Evolutionary conservation across 1,140 invertebrate genomes (phyloP), one percentile per base, ranked within the genome.

Genomic region (Acarapis woodi): DNA sequence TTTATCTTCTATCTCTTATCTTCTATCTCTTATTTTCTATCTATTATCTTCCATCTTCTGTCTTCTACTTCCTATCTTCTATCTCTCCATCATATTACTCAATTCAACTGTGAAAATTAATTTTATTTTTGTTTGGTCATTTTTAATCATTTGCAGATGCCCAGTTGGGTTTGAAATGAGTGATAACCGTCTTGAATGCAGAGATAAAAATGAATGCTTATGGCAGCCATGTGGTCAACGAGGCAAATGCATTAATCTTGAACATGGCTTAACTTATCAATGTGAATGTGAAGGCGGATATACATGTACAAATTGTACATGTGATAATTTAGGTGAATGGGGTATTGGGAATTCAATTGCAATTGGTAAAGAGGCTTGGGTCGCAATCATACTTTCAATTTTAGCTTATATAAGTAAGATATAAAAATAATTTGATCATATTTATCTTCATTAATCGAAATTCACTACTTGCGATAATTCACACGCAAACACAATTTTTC

Each of bases 171-270:
- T 73, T 48, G 64, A 79, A 49, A 70, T 77, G 52, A 76, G 78
- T 16, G 64, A 69, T 31, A 77, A 85, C 59, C 70, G 70, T 42
- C 79, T 83, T 58, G 70, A 73, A 47, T 88, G 82, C 54, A 71
- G 71, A 58, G 80, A 88, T 59, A 76, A 79, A 54, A 78, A 88
- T 57, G 80, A 88, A 52, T 88, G 80, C 53, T 65, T 79, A 48
- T 77, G 80, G 53, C 66, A 74, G 52, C 79, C 79, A 40, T 87
- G 80, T 54, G 63, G 78, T 43, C 80, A 83, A 54, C 77, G 45
- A 9, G 46, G 46, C 3, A 30, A 23, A 10, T 51, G 49, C 33
- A 35, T 42, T 24, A 51, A 67, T 66, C 43, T 85, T 76, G 55
- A 68, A 71, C 19, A 47, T 31, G 50, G 49, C 5, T 3, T 37